Percentiles rank a stretch among this genome's conserved stretches.
phyloP scores from a whole-genome alignment of 1,140 invertebrate genomes.

The Drosophila subobscura region DNA sequence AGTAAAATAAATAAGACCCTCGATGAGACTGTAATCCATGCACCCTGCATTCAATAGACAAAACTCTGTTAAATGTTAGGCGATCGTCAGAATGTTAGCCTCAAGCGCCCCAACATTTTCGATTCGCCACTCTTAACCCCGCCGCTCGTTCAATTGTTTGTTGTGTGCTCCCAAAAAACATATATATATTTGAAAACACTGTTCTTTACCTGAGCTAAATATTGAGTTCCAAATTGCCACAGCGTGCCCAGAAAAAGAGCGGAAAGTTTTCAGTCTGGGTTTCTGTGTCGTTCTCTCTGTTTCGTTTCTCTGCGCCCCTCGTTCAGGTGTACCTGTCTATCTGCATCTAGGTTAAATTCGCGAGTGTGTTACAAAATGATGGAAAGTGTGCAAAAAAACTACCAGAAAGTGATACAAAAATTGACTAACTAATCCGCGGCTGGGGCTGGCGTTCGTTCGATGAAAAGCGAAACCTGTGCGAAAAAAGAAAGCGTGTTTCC shows the following conservation, averaged over 20 bases:
- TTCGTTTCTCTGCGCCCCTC: slow-evolving; percentile 20
- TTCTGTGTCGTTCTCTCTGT: slow-evolving; percentile 7
- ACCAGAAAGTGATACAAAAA: slow-evolving; percentile 54
- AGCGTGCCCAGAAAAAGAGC: not conserved
- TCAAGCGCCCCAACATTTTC: too few species aligned
- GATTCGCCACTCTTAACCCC: too few species aligned
- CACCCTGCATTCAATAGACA: too few species aligned
- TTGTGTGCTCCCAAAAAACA: too few species aligned
- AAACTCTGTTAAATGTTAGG: too few species aligned
- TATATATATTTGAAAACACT: too few species aligned
- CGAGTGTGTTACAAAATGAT: slow-evolving; percentile 77
- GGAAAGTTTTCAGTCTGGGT: slow-evolving; percentile 10
- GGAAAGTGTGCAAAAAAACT: slow-evolving; percentile 74
- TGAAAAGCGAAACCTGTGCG: slow-evolving; percentile 69
- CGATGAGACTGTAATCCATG: too few species aligned
- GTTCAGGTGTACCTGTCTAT: slow-evolving; percentile 47
- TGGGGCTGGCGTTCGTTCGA: slow-evolving; percentile 53
- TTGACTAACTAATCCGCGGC: slow-evolving; percentile 47
- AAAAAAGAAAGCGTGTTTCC: slow-evolving; percentile 76
- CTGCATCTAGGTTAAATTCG: slow-evolving; percentile 78
- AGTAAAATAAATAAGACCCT: too few species aligned
- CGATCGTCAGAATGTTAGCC: too few species aligned
- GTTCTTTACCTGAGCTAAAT: too few species aligned
- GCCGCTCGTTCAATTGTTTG: too few species aligned
- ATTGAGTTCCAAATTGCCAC: slow-evolving; percentile 1